Evolutionary conservation across 37 sponge, comb jelly and placozoan genomes (phyloP).

Genomic region (Ephydatia muelleri): DNA sequence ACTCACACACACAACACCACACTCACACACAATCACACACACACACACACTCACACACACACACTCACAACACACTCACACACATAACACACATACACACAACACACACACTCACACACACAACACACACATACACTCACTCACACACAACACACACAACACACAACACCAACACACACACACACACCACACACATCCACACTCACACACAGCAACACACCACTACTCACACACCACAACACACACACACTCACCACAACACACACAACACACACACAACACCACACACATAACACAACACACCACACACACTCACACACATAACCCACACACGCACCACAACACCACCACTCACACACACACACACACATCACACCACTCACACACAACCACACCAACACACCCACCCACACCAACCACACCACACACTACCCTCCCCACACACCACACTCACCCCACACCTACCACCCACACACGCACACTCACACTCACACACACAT

Average conservation of each 20-base stretch:
- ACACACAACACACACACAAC: no score
- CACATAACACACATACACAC: neutral
- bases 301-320: no score
- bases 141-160: conserved; percentile 8
- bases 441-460: neutral
- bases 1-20: no score
- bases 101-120: neutral
- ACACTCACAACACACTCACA: neutral
- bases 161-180: conserved; percentile 22
- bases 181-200: neutral
- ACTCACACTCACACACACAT: neutral
- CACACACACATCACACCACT: neutral
- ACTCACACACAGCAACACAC: no score
- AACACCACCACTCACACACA: no score
- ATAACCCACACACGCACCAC: no score
- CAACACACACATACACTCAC: neutral
- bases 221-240: neutral
- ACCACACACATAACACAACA: no score
- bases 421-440: neutral
- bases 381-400: neutral
- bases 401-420: neutral
- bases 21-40: neutral
- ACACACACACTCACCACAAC: neutral
- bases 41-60: neutral
- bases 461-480: neutral